Evolutionary conservation across 2,888 invertebrate genomes (phyloP).

Genomic region (Heliconius ismenius): DNA sequence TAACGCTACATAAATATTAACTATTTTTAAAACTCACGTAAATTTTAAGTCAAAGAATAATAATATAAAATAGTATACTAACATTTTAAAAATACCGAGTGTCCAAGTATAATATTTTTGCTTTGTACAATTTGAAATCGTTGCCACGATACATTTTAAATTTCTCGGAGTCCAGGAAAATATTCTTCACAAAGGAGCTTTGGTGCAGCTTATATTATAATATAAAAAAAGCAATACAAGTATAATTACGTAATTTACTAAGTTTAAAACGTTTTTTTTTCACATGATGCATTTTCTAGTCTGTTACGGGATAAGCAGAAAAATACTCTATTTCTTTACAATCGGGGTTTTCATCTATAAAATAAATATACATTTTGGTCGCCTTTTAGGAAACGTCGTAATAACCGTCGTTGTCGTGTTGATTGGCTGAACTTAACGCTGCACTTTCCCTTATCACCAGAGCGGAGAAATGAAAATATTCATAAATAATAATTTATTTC

Average conservation of each 20-base stretch:
- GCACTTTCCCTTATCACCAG: too few relatives aligned
- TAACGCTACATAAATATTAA: neutral
- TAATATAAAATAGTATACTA: neutral
- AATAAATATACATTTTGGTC: too few relatives aligned
- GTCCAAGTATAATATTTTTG: conserved; percentile 4
- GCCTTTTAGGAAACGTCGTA: too few relatives aligned
- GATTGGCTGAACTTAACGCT: too few relatives aligned
- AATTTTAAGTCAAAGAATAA: neutral
- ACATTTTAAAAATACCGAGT: conserved; percentile 4
- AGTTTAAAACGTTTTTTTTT: neutral
- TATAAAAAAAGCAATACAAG: conserved; percentile 5
- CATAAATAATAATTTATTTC: too few relatives aligned
- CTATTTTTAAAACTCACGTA: neutral
- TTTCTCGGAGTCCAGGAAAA: neutral
- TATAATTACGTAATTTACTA: neutral
- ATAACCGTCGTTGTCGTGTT: too few relatives aligned
- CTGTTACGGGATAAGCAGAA: neutral
- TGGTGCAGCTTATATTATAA: conserved; percentile 11
- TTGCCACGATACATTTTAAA: conserved; percentile 25
- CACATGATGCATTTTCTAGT: neutral
- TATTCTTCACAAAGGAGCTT: conserved; percentile 1
- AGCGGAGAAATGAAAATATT: too few relatives aligned
- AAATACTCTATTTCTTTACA: neutral
- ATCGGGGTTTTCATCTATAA: too few relatives aligned
- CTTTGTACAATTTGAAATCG: conserved; percentile 22